A percentile compares a stretch with the other conserved stretches of the same genome.
Conservation (phyloP, 2,113 vertebrate species). For the Spizaetus ornatus region DNA sequence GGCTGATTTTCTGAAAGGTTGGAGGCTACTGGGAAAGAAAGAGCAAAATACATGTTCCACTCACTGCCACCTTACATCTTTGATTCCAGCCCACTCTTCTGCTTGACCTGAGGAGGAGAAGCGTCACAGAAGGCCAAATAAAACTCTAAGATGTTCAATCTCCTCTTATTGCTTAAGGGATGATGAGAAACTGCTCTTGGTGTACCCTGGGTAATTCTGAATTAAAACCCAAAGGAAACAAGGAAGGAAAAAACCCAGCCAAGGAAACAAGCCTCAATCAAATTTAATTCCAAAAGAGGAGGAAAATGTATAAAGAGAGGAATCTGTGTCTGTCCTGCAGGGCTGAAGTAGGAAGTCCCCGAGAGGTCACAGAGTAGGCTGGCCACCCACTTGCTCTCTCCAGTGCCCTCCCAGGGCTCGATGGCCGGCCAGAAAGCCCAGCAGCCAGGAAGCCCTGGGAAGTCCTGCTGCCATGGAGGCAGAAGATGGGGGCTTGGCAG, state of each 20-base stretch:
- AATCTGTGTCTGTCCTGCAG: background rate
- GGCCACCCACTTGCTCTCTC: background rate
- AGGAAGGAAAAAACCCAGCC: background rate
- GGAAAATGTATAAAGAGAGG: background rate
- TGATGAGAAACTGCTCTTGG: background rate
- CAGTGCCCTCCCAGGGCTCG: background rate
- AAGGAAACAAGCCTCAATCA: background rate
- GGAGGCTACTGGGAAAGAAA: background rate
- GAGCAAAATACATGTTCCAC: background rate
- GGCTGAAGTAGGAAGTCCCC: background rate
- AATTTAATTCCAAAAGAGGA: background rate
- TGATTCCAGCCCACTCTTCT: background rate
- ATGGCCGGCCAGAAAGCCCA: background rate
- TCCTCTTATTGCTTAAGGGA: background rate
- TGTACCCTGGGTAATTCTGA: background rate
- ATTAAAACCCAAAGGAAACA: background rate
- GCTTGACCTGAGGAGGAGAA: background rate
- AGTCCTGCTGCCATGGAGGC: background rate
- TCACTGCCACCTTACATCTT: background rate
- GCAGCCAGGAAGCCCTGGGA: background rate
- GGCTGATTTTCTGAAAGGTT: background rate
- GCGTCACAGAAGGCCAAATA: background rate
- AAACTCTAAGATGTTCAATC: background rate
- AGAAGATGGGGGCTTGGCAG: background rate
- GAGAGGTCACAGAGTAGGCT: background rate